Base-by-base conservation (phyloP, 2,797 vertebrate genomes). In the Halcyon chelicuti region DNA sequence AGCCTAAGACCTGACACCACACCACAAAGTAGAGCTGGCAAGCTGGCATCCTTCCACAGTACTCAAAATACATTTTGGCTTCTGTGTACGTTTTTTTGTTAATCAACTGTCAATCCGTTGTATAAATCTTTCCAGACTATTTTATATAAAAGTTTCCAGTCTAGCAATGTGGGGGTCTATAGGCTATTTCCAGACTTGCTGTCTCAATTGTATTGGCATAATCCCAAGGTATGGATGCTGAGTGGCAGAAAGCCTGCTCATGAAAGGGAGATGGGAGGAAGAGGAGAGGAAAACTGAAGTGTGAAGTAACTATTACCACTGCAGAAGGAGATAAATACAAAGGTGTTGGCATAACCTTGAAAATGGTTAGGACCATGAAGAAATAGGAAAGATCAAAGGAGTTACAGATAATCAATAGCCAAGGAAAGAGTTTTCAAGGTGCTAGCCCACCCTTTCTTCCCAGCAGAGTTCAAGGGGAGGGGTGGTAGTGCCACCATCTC, bases 111-210 rank as follows among this genome's bases (percentile, higher is more conserved):
- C 94, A 96, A 88, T 92, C 55, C 88, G 93, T 95, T 95, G 74
- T 96, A 96, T 90, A 96, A 96, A 80, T 93, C 62, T 96, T 96
- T 96, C 95, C 95, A 97, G 35, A n/a, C 51, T 86, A 88, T 90
- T 95, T 94, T 88, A 93, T 91, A 88, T 62, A 44, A 84, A 94
- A 96, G 46, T 97, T 97, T 97, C 95, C 96, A 94, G 86, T 94
- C 96, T 95, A 96, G 90, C 46, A 95, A 92, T 90, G 55, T 5
- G 2, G 51, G 60, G 71, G 20, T 95, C 58, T 88, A 88, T 93
- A 93, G 94, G 88, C 76, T 82, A 33, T 96, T 97, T 95, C 92
- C 88, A 96, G 93, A 96, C 92, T 93, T 76, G 25, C 73, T 94
- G 94, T 96, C 96, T 96, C 92, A 92, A 58, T 81, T 52, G 60